Evolutionary conservation across 2,113 vertebrate species (phyloP), one percentile per base, ranked within the genome.

Genomic region (Xenopus laevis): DNA sequence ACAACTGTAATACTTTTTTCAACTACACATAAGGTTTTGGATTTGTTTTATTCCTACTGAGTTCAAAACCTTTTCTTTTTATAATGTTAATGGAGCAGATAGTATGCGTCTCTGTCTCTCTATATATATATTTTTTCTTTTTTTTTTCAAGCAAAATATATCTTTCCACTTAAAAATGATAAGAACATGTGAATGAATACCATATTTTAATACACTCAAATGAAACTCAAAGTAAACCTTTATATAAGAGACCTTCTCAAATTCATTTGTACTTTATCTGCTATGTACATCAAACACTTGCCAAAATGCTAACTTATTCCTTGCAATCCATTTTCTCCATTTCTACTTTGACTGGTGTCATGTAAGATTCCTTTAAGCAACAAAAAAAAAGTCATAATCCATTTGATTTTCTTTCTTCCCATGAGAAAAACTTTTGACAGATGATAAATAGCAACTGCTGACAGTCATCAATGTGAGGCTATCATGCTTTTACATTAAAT

Each of bases 391-490:
- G 88, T 85, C 90, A 92, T 92, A 94, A 95, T 95, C 93, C 92
- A 91, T 92, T 91, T 91, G 92, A 90, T 94, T 94, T 94, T 92
- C 92, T 95, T 91, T 88, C 91, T 94, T 92, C 91, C 93, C 91
- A 85, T n/a, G 91, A 93, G 94, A 86, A 92, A 91, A 90, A 87
- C 83, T 87, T 90, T 91, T 95, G 94, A 97, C 93, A 93, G 91
- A 93, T 94, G 94, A 97, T 95, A 94, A 95, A 96, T 94, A 94
- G 90, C 91, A 91, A 87, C 86, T 87, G 89, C 94, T 95, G 93
- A 95, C 94, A 95, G 92, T 94, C 92, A 93, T 93, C 92, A 94
- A 88, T 89, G 91, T 21, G 89, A 87, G 89, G 86, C 89, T 84
- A 88, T 90, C 89, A 86, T 80, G 83, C 90, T 93, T 93, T 93